Percentiles rank a stretch among this genome's conserved stretches.
phyloP scores from a whole-genome alignment of 2,888 invertebrate species.

The Helleia helle region DNA sequence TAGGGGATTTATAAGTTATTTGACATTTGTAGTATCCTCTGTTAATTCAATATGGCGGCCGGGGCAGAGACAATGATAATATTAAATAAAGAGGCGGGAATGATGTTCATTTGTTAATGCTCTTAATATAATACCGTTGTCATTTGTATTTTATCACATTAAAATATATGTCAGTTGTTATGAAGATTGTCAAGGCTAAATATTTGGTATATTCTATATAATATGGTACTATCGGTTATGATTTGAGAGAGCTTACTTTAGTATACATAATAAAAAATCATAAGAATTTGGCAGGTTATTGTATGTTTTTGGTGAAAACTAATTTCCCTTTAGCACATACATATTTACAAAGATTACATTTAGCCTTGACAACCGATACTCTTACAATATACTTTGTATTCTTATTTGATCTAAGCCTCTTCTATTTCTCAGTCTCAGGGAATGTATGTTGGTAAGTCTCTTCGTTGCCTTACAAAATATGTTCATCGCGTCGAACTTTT shows the following conservation, averaged over 20 bases:
- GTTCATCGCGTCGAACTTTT: slow-evolving; percentile 46
- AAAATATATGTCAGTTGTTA: slow-evolving; percentile 24
- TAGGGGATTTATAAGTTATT: too few relatives aligned
- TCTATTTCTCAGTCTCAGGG: slow-evolving; percentile 68
- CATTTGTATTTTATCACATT: slow-evolving; percentile 37
- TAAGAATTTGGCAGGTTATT: not conserved
- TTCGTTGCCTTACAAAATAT: slow-evolving; percentile 68
- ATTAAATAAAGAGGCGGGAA: slow-evolving; percentile 46
- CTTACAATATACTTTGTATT: slow-evolving; percentile 22
- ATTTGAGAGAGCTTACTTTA: not conserved
- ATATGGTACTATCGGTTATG: not conserved
- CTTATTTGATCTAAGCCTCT: slow-evolving; percentile 60
- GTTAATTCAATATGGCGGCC: slow-evolving; percentile 4
- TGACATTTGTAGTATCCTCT: not conserved
- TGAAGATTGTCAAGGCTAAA: slow-evolving; percentile 26
- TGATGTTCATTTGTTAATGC: slow-evolving; percentile 31
- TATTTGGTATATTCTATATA: too few relatives aligned
- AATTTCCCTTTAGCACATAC: not conserved
- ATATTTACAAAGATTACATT: slow-evolving; percentile 13
- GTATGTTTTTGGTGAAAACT: not conserved
- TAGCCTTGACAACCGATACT: slow-evolving; percentile 8
- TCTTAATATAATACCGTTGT: slow-evolving; percentile 31
- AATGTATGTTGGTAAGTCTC: slow-evolving; percentile 71
- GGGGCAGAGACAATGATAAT: slow-evolving; percentile 43
- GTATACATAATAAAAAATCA: not conserved